phyloP scores from a whole-genome alignment of 37 sponge, comb jelly and placozoan species.

The Petrosia ficiformis region DNA sequence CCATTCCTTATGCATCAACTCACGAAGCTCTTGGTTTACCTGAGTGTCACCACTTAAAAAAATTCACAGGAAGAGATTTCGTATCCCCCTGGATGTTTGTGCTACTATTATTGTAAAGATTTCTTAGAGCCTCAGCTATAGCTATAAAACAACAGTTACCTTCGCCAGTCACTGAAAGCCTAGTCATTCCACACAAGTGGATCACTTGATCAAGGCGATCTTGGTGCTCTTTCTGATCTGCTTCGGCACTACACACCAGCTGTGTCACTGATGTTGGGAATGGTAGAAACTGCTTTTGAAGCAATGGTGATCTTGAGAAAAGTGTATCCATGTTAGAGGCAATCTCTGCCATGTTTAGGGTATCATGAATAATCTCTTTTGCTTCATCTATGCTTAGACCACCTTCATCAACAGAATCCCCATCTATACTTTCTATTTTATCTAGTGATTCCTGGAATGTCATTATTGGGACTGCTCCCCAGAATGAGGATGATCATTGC shows the following conservation, averaged over 20 bases:
- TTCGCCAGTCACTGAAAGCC: not conserved
- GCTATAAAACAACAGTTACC: not conserved
- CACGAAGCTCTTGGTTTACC: not conserved
- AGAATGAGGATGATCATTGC: not conserved
- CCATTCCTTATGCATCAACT: not conserved
- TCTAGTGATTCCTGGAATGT: not conserved
- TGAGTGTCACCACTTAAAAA: no score
- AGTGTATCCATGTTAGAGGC: not conserved
- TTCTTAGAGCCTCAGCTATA: not conserved
- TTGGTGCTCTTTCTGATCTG: not conserved
- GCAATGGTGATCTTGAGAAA: not conserved
- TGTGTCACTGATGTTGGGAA: not conserved
- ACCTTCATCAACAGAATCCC: not conserved
- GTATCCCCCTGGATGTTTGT: not conserved
- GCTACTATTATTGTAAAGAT: not conserved
- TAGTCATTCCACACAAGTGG: not conserved
- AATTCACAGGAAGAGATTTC: not conserved
- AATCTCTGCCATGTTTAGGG: not conserved
- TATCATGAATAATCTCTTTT: not conserved
- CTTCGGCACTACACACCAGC: not conserved
- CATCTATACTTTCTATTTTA: not conserved
- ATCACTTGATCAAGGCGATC: not conserved
- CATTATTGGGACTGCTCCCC: not conserved
- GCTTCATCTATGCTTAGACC: not conserved
- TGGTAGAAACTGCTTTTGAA: not conserved